A percentile compares a stretch with the other conserved stretches of the same genome.
These are phyloP conservation scores for Cyclura pinguis DNA, from an alignment of 2,797 vertebrate genomes.

Conservation along the genomic window DNA sequence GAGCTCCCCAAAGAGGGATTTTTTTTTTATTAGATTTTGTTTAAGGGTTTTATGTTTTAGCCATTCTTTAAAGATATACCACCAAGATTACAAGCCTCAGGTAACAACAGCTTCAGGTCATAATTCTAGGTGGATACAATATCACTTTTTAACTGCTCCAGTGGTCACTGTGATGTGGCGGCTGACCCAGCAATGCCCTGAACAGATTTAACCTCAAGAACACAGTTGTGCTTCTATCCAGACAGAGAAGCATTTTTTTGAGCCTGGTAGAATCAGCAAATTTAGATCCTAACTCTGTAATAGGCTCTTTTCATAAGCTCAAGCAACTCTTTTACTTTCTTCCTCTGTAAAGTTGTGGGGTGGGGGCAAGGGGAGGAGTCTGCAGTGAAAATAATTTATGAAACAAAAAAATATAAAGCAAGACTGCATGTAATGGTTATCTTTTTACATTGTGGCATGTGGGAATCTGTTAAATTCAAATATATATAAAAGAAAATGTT, in stretches of 20 bases:
- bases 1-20: conserved; percentile 50
- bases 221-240: background rate
- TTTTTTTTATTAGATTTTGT: conserved; percentile 48
- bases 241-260: no score
- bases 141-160: background rate
- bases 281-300: background rate
- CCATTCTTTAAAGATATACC: conserved; percentile 19
- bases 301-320: no score
- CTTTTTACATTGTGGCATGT: background rate
- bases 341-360: background rate
- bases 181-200: background rate
- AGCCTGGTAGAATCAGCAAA: background rate
- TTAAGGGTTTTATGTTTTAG: conserved; percentile 30
- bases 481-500: background rate
- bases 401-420: background rate
- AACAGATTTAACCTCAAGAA: background rate
- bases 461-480: background rate
- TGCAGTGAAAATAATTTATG: background rate
- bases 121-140: conserved; percentile 10
- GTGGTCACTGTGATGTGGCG: background rate
- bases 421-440: background rate
- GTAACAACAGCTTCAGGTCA: background rate
- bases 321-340: background rate
- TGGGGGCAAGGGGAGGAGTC: no score
- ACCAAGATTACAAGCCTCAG: background rate